phyloP scores from a whole-genome alignment of 2,797 vertebrate genomes.

The Onychomys leucogaster region DNA sequence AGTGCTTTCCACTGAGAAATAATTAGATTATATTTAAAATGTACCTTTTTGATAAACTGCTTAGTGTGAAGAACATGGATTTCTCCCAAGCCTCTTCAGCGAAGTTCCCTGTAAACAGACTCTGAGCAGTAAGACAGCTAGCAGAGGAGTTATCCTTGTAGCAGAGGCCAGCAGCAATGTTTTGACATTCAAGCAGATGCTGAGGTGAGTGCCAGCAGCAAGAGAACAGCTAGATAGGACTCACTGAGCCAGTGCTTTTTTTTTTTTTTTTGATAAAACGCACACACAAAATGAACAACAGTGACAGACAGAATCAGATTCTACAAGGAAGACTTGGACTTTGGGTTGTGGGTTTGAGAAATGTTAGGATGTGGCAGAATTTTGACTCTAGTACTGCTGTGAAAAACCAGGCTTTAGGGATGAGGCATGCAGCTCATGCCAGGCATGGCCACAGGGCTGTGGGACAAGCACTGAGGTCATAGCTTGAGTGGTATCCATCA shows the following conservation, averaged over 20 bases:
- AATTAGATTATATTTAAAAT: conserved; percentile 27
- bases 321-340: background rate
- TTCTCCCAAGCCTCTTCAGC: background rate
- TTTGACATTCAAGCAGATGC: background rate
- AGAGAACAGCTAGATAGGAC: background rate
- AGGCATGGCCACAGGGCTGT: background rate
- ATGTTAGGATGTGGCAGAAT: background rate
- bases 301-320: background rate
- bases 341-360: background rate
- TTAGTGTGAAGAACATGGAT: background rate
- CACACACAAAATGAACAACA: background rate
- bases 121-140: background rate
- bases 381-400: background rate
- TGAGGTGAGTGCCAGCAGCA: background rate
- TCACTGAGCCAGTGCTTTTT: background rate
- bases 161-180: background rate
- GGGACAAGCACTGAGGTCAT: conserved; percentile 28
- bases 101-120: background rate
- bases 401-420: conserved; percentile 23
- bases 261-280: background rate
- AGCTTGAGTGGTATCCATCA: conserved; percentile 50
- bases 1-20: background rate
- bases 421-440: conserved; percentile 1
- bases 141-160: background rate
- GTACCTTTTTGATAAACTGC: background rate